Conservation (phyloP, 1,140 invertebrate genomes). For the Samia ricini region DNA sequence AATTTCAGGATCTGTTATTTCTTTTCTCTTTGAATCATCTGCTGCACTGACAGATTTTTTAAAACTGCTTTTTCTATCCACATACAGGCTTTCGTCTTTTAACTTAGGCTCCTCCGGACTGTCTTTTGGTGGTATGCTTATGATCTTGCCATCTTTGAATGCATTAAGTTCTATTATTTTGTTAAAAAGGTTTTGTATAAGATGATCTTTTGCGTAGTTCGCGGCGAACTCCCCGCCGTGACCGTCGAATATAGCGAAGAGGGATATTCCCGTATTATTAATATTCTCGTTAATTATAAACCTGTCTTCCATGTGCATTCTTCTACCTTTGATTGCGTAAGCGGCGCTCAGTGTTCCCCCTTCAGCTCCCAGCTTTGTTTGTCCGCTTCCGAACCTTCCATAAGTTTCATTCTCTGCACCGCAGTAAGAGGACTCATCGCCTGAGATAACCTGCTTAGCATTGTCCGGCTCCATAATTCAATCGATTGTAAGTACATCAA, state of each 20-base stretch:
- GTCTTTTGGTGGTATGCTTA: conserved; percentile 48
- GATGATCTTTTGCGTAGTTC: conserved; percentile 90
- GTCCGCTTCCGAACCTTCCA: conserved; percentile 77
- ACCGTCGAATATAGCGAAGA: conserved; percentile 96
- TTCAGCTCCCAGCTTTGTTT: conserved; percentile 88
- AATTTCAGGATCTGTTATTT: conserved; percentile 84
- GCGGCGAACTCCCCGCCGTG: conserved; percentile 97
- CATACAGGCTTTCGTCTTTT: conserved; percentile 58
- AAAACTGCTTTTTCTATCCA: conserved; percentile 82
- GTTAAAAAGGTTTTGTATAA: conserved; percentile 86
- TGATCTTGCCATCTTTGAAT: conserved; percentile 80
- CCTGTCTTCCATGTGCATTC: conserved; percentile 95
- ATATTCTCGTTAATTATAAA: conserved; percentile 90
- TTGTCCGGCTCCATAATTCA: conserved; percentile 86
- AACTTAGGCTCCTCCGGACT: conserved; percentile 69
- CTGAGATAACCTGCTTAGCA: conserved; percentile 85
- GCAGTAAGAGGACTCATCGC: conserved; percentile 80
- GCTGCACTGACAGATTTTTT: conserved; percentile 81
- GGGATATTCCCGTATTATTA: conserved; percentile 85
- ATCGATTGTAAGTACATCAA: conserved; percentile 88
- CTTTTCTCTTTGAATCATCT: conserved; percentile 75
- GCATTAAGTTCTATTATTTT: conserved; percentile 86
- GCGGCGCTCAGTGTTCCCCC: conserved; percentile 85
- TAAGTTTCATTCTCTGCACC: conserved; percentile 75
- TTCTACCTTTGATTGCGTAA: conserved; percentile 92